A percentile compares a stretch with the other conserved stretches of the same genome.
phyloP scores from a whole-genome alignment of 2,888 invertebrate genomes.

The Leptinotarsa juncta region DNA sequence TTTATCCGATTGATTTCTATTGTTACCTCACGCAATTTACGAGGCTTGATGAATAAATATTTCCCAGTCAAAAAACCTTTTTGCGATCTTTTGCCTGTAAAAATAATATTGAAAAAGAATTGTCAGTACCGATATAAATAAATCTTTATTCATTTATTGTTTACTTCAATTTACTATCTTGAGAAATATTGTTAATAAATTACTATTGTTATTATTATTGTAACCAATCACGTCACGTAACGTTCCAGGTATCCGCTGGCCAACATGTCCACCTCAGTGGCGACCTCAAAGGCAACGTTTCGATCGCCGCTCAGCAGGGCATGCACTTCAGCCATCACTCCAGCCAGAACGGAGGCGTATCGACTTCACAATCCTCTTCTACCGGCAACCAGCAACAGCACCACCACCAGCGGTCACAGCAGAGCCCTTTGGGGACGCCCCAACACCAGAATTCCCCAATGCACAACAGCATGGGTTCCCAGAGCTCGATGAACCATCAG shows the following conservation, averaged over 20 bases:
- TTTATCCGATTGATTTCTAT: constrained; percentile 36
- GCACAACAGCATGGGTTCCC: constrained; percentile 30
- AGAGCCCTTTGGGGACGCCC: constrained; percentile 40
- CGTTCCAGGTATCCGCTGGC: constrained; percentile 82
- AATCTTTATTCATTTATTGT: too few relatives aligned
- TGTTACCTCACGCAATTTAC: not conserved
- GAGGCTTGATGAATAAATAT: not conserved
- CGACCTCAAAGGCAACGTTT: constrained; percentile 78
- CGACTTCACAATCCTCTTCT: constrained; percentile 40
- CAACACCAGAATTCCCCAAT: constrained; percentile 30
- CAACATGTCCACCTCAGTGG: constrained; percentile 86
- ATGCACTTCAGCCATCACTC: constrained; percentile 73
- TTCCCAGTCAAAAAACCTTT: not conserved
- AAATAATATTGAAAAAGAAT: too few relatives aligned
- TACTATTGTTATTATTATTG: too few relatives aligned
- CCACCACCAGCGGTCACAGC: constrained; percentile 34
- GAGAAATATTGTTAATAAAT: not conserved
- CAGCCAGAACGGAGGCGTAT: constrained; percentile 35
- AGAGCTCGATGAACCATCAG: constrained; percentile 39
- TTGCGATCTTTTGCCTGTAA: too few relatives aligned
- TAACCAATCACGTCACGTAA: not conserved
- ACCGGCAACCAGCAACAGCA: constrained; percentile 38
- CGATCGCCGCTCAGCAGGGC: constrained; percentile 87
- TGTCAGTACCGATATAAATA: too few relatives aligned
- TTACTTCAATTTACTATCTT: not conserved